Evolutionary conservation across 1,140 invertebrate genomes (phyloP).

Genomic region (Microvelia longipes): DNA sequence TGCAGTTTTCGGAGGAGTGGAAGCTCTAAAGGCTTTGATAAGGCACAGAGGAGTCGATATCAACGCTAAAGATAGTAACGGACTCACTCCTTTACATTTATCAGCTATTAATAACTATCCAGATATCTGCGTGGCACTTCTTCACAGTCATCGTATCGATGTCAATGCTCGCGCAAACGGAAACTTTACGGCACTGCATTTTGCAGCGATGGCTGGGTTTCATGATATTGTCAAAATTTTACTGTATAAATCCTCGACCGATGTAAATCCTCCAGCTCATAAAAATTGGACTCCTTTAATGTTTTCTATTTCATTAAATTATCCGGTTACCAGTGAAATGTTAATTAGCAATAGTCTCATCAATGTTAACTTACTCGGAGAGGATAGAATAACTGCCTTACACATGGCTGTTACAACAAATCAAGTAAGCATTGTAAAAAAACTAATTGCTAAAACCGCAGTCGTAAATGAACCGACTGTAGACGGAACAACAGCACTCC

Average conservation of each 20-base stretch:
- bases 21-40: background rate
- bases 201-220: background rate
- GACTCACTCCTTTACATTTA: background rate
- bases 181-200: slow-evolving; percentile 44
- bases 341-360: background rate
- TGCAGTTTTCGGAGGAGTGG: background rate
- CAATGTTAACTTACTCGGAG: background rate
- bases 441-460: slow-evolving; percentile 49
- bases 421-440: slow-evolving; percentile 46
- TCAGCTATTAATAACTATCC: no score
- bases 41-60: slow-evolving; percentile 21
- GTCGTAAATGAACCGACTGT: slow-evolving; percentile 51
- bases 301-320: background rate
- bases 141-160: slow-evolving; percentile 27
- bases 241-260: background rate
- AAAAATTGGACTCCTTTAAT: background rate
- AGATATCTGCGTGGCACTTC: slow-evolving; percentile 47
- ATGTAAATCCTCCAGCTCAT: background rate
- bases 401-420: slow-evolving; percentile 73
- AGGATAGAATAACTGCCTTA: slow-evolving; percentile 24
- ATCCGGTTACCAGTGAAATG: background rate
- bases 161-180: slow-evolving; percentile 34
- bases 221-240: background rate
- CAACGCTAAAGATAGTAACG: slow-evolving; percentile 8
- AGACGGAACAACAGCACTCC: slow-evolving; percentile 37